phyloP scores from a whole-genome alignment of 2,113 vertebrate genomes.

The Progne subis region DNA sequence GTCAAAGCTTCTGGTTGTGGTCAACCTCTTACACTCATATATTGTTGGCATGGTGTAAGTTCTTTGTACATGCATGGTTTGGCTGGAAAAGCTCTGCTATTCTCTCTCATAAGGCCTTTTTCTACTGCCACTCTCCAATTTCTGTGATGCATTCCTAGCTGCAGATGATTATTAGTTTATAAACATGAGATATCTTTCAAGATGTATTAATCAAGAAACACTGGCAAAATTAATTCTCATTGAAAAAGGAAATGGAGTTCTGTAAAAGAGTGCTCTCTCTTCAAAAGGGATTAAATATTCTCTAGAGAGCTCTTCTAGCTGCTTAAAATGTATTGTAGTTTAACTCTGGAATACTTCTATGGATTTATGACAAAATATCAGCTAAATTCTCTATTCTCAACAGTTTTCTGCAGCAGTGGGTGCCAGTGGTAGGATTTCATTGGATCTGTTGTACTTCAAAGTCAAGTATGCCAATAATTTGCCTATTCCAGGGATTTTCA shows the following conservation, averaged over 20 bases:
- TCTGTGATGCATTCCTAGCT: background rate
- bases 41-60: background rate
- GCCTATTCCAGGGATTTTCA: background rate
- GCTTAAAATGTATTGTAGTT: background rate
- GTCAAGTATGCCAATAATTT: background rate
- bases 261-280: background rate
- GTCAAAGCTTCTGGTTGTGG: background rate
- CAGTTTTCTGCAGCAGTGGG: background rate
- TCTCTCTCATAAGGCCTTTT: background rate
- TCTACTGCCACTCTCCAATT: background rate
- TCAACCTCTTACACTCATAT: background rate
- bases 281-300: slow-evolving; percentile 29
- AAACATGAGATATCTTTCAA: background rate
- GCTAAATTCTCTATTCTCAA: background rate
- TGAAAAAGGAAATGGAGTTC: background rate
- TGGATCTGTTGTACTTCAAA: background rate
- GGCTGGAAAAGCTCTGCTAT: background rate
- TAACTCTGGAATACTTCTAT: background rate
- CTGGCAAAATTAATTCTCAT: background rate
- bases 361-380: background rate
- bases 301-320: background rate
- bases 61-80: background rate
- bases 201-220: background rate
- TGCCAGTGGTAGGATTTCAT: background rate
- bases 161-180: slow-evolving; percentile 1